A percentile compares a stretch with the other conserved stretches of the same genome.
Conservation (phyloP, 2,797 vertebrate species). For the Danio aesculapii region DNA sequence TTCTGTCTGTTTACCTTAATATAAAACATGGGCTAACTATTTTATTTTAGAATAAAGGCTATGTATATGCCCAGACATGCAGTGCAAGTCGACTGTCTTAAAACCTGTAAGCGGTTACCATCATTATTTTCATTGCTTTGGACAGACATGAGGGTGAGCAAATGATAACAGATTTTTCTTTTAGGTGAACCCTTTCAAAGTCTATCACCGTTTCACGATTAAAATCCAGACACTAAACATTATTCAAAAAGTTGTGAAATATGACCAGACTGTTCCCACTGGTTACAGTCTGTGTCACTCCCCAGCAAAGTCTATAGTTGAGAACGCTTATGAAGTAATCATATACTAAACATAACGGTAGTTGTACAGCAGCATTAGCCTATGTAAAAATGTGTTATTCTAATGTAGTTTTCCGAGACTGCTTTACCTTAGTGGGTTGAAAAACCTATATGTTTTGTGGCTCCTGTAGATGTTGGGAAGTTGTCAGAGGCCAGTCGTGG, state of each 20-base stretch:
- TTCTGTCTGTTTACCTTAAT: background rate
- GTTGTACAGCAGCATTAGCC: background rate
- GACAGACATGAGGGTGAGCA: background rate
- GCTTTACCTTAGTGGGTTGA: slow-evolving; percentile 25
- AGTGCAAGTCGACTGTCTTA: too few relatives aligned
- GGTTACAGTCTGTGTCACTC: background rate
- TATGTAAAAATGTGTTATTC: slow-evolving; percentile 10
- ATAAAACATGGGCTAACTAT: background rate
- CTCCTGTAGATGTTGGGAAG: slow-evolving; percentile 55
- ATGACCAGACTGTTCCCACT: background rate
- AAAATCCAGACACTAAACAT: background rate
- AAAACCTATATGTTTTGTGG: slow-evolving; percentile 56
- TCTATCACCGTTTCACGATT: background rate
- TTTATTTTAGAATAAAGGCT: background rate
- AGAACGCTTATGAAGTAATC: background rate
- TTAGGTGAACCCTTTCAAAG: background rate
- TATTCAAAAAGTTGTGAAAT: background rate
- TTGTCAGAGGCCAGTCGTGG: slow-evolving; percentile 23
- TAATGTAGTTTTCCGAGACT: background rate
- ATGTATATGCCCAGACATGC: too few relatives aligned
- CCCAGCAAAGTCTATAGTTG: background rate
- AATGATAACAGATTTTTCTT: background rate
- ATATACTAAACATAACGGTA: background rate
- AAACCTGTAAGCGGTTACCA: too few relatives aligned
- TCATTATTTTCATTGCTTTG: background rate